Evolutionary conservation across 1,140 invertebrate genomes (phyloP).

Genomic region (Diorhabda carinulata): DNA sequence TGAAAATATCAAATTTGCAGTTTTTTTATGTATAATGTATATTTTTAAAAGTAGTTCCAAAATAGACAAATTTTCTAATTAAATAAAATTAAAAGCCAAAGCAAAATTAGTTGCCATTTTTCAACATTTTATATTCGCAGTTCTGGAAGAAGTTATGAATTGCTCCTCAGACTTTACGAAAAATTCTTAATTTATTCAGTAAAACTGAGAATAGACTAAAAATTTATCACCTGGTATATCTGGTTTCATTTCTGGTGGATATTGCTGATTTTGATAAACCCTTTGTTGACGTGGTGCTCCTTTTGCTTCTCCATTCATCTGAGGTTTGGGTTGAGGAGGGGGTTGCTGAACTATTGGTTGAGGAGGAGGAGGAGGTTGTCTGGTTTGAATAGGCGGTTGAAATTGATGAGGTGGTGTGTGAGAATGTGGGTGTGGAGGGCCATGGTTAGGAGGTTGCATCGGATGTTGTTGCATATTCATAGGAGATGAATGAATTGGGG

Average conservation of each 20-base stretch:
- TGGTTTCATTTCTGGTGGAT: conserved; percentile 28
- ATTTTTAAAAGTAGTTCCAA: no score
- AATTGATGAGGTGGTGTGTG: conserved; percentile 40
- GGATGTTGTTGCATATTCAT: conserved; percentile 21
- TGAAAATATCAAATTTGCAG: no score
- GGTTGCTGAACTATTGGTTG: conserved; percentile 11
- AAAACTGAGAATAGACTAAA: no score
- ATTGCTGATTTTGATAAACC: conserved; percentile 35
- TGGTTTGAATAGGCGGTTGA: conserved; percentile 35
- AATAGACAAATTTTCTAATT: no score
- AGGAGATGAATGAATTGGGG: conserved; percentile 12
- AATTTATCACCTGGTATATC: background rate
- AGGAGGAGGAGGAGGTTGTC: conserved; percentile 6
- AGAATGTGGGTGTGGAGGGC: conserved; percentile 29
- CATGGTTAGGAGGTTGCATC: conserved; percentile 22
- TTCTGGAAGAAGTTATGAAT: no score
- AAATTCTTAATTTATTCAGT: no score
- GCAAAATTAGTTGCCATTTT: no score
- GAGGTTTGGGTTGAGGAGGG: conserved; percentile 27
- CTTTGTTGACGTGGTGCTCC: conserved; percentile 34
- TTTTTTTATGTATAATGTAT: no score
- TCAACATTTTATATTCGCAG: no score
- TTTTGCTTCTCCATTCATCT: conserved; percentile 40
- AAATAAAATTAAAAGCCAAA: no score
- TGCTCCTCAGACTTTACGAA: no score